Base-by-base conservation (phyloP, 2,113 vertebrate genomes). In the Carettochelys insculpta region DNA sequence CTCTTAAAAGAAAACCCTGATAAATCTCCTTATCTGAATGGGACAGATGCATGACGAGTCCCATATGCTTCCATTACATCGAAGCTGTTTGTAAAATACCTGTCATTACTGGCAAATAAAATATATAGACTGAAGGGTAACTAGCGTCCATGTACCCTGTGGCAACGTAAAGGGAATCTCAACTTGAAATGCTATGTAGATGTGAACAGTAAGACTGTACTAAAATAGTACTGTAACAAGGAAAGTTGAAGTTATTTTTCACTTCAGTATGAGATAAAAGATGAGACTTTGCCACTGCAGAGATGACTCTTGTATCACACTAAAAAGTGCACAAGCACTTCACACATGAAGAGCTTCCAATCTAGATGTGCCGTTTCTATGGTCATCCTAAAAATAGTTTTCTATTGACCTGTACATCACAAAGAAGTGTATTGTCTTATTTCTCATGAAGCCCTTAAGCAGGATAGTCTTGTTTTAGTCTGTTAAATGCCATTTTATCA, bases 291-390 rank as follows among this genome's bases (percentile, higher is more conserved):
- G 61, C 38, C 51, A 71, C 77, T 88, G 38, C 82, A 80, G 83
- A 82, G 86, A 41, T 91, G 91, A 90, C 94, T 94, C 81, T 76
- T 93, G 80, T 51, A 83, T 78, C 75, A 85, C 82, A 80, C 11
- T 85, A 75, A 83, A 45, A 58, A 85, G 51, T 87, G 94, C 83
- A 81, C 47, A 65, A 11, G 80, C 65, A 56, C 56, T 90, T 86
- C 90, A 76, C 4, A 43, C 38, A 43, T 73, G 68, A 77, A 47
- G 77, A 86, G 76, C 86, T 87, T 84, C 25, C 85, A 86, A 0
- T 92, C 87, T 87, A 81, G 61, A 50, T 89, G 80, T 92, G 45
- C 24, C 48, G 86, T 88, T 41, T n/a, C 34, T 83, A 80, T 83
- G 86, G 77, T 86, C 68, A 78, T 19, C 56, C 50, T 86, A 77